A percentile compares a stretch with the other conserved stretches of the same genome.
These are phyloP conservation scores for Hipposideros armiger DNA, from an alignment of 2,113 vertebrate genomes.

Conservation along the genomic window DNA sequence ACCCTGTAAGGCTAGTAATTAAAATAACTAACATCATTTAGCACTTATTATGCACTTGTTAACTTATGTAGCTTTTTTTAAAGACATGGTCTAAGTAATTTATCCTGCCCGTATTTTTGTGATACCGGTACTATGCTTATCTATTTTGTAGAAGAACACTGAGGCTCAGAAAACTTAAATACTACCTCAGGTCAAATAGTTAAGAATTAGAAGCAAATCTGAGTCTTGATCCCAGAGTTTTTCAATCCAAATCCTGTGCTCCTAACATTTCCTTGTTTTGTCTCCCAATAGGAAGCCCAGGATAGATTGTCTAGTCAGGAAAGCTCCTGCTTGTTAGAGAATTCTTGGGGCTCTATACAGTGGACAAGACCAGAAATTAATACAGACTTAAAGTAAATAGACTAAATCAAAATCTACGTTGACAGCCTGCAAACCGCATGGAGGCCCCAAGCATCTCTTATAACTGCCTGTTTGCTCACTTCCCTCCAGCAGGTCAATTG, in stretches of 20 bases:
- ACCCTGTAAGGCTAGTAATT: background rate
- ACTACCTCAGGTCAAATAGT: background rate
- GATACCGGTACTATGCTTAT: background rate
- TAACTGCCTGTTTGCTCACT: slow-evolving; percentile 32
- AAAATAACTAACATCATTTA: background rate
- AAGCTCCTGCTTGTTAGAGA: background rate
- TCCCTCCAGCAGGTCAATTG: slow-evolving; percentile 25
- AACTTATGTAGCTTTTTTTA: background rate
- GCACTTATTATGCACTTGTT: background rate
- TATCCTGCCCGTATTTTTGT: background rate
- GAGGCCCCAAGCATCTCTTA: background rate
- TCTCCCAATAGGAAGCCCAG: background rate
- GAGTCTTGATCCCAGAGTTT: background rate
- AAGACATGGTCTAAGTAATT: background rate
- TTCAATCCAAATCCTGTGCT: background rate
- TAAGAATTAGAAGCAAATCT: background rate
- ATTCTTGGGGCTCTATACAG: background rate
- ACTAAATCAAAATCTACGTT: background rate
- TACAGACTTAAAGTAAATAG: background rate
- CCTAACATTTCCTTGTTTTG: background rate
- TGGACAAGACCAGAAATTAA: background rate
- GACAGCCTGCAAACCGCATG: background rate
- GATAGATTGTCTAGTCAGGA: background rate
- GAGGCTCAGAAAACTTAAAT: background rate
- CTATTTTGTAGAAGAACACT: background rate